phyloP scores from a whole-genome alignment of 2,797 vertebrate species.

The Naso thynnoides region DNA sequence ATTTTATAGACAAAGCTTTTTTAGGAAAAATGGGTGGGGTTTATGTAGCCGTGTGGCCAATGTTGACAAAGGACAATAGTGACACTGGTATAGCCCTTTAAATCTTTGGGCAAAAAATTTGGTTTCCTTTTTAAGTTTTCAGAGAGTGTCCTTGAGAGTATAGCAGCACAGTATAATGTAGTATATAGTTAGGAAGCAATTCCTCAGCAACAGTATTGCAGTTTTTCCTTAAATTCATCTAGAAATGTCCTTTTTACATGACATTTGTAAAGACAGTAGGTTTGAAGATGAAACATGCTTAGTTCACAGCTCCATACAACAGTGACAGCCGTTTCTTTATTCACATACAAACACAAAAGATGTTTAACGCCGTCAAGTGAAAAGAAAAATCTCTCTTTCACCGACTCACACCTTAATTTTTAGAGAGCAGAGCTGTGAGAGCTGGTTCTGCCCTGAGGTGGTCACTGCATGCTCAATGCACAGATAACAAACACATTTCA shows the following conservation, averaged over 20 bases:
- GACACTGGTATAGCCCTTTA: too few relatives aligned
- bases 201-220: conserved; percentile 25
- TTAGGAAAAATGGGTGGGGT: too few relatives aligned
- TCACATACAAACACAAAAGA: conserved; percentile 40
- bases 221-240: background rate
- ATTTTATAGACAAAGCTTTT: too few relatives aligned
- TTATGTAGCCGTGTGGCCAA: too few relatives aligned
- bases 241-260: conserved; percentile 27
- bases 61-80: too few relatives aligned
- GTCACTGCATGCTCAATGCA: conserved; percentile 45
- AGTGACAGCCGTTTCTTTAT: conserved; percentile 24
- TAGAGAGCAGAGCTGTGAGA: conserved; percentile 36
- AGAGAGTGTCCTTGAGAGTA: conserved; percentile 37
- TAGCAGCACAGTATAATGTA: conserved; percentile 22
- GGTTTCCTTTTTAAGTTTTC: too few relatives aligned
- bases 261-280: background rate
- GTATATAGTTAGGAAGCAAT: conserved; percentile 12
- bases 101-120: too few relatives aligned
- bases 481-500: conserved; percentile 50
- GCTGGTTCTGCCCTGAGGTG: conserved; percentile 41
- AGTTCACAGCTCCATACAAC: conserved; percentile 3
- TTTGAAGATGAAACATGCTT: background rate
- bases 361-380: conserved; percentile 18
- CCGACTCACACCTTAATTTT: conserved; percentile 46
- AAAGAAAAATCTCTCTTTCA: conserved; percentile 12